These are phyloP conservation scores for Lymantria dispar DNA, from an alignment of 2,888 invertebrate species.

Conservation along the genomic window DNA sequence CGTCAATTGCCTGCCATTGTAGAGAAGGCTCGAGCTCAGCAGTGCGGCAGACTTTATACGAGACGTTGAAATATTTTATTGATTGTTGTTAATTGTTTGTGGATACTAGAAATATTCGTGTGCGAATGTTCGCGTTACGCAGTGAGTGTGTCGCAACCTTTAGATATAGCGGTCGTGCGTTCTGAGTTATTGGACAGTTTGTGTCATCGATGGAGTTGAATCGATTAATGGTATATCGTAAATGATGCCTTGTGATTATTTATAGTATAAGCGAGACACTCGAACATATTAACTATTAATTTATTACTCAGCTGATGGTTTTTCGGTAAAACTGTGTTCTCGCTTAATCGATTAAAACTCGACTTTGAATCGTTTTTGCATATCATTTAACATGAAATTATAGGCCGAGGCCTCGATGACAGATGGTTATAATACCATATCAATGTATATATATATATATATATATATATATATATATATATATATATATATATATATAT, in stretches of 20 bases:
- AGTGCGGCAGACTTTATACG: too few species aligned
- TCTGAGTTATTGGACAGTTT: conserved; percentile 4
- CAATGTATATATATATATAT: too few species aligned
- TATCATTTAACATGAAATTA: neutral
- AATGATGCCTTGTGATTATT: neutral
- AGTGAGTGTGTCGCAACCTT: neutral
- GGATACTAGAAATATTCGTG: neutral
- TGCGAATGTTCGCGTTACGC: neutral
- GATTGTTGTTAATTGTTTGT: too few species aligned
- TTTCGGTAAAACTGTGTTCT: neutral
- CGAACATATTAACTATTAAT: neutral
- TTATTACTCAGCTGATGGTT: neutral
- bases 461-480: too few species aligned
- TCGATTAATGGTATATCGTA: neutral
- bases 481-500: too few species aligned
- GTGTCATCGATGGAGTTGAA: neutral
- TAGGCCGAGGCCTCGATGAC: neutral
- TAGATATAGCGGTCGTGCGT: neutral
- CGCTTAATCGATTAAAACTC: neutral
- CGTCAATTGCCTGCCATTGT: too few species aligned
- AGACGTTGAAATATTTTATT: too few species aligned
- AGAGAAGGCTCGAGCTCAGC: too few species aligned
- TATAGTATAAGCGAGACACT: neutral
- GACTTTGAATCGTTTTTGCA: neutral
- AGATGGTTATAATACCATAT: neutral